These are phyloP conservation scores for Panagrolaimus sp. DNA, from an alignment of 1,140 invertebrate species.

Conservation along the genomic window DNA sequence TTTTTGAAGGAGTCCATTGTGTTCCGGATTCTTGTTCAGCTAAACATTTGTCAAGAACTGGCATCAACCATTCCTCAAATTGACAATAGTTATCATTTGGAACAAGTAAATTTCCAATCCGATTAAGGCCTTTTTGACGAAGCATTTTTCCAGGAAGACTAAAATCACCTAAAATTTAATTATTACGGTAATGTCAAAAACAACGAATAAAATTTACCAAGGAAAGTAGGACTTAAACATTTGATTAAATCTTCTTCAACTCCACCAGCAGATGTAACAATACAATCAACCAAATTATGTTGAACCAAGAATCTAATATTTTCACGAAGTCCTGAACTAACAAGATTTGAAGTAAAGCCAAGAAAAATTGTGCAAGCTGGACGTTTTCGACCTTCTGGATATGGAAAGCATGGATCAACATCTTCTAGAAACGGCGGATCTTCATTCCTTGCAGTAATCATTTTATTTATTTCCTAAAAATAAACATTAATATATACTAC, in stretches of 20 bases:
- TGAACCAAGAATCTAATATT: constrained; percentile 76
- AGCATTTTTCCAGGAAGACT: constrained; percentile 62
- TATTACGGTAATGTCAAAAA: background rate
- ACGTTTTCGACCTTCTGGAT: constrained; percentile 67
- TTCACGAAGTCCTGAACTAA: constrained; percentile 87
- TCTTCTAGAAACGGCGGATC: constrained; percentile 29
- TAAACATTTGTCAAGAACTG: constrained; percentile 83
- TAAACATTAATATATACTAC: background rate
- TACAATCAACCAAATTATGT: constrained; percentile 85
- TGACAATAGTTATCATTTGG: constrained; percentile 97
- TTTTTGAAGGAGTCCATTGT: constrained; percentile 77
- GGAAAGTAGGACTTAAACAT: constrained; percentile 85
- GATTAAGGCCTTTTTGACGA: constrained; percentile 82
- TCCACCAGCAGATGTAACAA: constrained; percentile 94
- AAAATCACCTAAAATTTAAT: constrained; percentile 58
- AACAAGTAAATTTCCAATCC: constrained; percentile 93
- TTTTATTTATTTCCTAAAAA: constrained; percentile 50
- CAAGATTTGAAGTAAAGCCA: constrained; percentile 95
- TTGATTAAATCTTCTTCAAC: constrained; percentile 99
- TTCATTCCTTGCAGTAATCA: constrained; percentile 47
- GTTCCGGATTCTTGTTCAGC: constrained; percentile 69
- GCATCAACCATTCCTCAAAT: constrained; percentile 97
- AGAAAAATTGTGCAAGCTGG: constrained; percentile 90
- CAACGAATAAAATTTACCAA: constrained; percentile 75
- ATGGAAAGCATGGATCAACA: constrained; percentile 41